A percentile compares a stretch with the other conserved stretches of the same genome.
Conservation (phyloP, 2,797 vertebrate genomes). For the Xerus rutilus region DNA sequence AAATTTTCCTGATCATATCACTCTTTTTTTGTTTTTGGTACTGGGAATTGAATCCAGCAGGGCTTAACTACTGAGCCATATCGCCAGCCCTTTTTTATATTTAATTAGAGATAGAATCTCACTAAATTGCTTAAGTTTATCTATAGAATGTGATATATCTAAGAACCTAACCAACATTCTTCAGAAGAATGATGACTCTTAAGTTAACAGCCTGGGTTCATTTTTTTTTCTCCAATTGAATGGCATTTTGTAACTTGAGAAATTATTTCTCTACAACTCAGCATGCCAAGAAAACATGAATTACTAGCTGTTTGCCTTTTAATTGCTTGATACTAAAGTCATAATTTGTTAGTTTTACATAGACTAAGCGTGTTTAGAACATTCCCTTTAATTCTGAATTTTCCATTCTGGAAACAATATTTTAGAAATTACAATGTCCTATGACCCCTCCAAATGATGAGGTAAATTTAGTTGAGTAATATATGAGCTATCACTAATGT, state of each 20-base stretch:
- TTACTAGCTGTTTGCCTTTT: not conserved
- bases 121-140: not conserved
- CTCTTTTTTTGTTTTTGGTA: no score
- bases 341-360: slow-evolving; percentile 4
- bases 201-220: not conserved
- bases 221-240: not conserved
- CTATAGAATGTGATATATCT: not conserved
- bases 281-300: not conserved
- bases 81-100: no score
- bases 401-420: not conserved
- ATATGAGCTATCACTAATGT: not conserved
- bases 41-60: no score
- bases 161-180: not conserved
- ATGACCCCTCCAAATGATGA: not conserved
- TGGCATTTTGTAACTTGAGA: not conserved
- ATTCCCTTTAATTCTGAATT: not conserved
- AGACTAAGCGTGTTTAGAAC: not conserved
- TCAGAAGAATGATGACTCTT: not conserved
- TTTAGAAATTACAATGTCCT: not conserved
- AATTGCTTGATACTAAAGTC: not conserved
- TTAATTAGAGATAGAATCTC: no score
- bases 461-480: not conserved
- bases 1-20: not conserved
- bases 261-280: not conserved
- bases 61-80: no score